phyloP scores from a whole-genome alignment of 2,888 invertebrate genomes.

The Agrilus mali region DNA sequence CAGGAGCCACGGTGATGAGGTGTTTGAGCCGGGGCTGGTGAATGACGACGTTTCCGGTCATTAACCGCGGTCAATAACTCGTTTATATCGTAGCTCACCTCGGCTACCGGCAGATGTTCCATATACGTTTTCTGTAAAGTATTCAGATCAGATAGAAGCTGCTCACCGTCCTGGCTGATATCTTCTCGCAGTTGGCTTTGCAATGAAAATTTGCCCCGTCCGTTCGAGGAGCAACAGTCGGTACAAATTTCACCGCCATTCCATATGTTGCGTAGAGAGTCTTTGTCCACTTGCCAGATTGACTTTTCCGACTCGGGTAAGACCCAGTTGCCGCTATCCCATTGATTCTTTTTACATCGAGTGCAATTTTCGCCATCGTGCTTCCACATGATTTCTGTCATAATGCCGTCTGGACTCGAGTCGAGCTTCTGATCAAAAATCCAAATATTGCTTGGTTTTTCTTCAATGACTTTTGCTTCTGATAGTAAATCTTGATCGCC shows the following conservation, averaged over 20 bases:
- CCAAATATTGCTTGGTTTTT: no score
- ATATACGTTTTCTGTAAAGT: constrained; percentile 41
- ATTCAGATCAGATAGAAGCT: constrained; percentile 46
- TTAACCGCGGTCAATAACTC: constrained; percentile 23
- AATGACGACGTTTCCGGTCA: constrained; percentile 48
- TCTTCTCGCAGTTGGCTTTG: constrained; percentile 35
- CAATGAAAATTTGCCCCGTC: constrained; percentile 17
- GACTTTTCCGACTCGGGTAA: constrained; percentile 8
- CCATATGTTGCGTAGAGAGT: constrained; percentile 26
- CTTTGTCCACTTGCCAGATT: constrained; percentile 16
- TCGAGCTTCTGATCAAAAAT: constrained; percentile 1
- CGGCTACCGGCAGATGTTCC: constrained; percentile 23
- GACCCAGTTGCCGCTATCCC: constrained; percentile 18
- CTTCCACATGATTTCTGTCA: constrained; percentile 25
- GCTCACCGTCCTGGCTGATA: constrained; percentile 46
- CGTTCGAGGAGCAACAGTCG: constrained; percentile 22
- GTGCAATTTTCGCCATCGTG: constrained; percentile 30
- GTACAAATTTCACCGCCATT: constrained; percentile 32
- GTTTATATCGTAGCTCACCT: constrained; percentile 22
- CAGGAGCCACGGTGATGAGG: constrained; percentile 30
- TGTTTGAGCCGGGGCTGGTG: constrained; percentile 20
- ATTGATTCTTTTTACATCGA: constrained; percentile 27
- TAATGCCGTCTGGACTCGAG: constrained; percentile 16
- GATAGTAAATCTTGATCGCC: no score
- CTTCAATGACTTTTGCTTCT: no score